Evolutionary conservation across 2,888 invertebrate species (phyloP).

Genomic region (Shargacucullia verbasci): DNA sequence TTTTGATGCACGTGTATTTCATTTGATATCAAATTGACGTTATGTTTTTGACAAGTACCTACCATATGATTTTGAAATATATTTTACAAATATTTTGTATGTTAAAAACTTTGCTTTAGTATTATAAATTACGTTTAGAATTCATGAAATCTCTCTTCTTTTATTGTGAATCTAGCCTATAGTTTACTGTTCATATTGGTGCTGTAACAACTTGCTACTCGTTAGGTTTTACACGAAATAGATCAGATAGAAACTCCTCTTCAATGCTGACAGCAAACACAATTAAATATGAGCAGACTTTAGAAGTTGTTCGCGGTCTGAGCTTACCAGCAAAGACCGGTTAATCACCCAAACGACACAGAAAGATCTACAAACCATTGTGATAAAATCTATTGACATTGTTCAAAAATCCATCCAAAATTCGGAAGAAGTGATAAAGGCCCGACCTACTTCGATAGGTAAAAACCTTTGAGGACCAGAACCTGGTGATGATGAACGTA

Average conservation of each 20-base stretch:
- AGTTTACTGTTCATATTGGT: slow-evolving; percentile 3
- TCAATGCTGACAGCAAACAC: slow-evolving; percentile 4
- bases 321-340: not conserved
- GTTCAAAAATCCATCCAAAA: too few relatives aligned
- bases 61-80: slow-evolving; percentile 45
- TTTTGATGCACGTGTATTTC: slow-evolving; percentile 2
- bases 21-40: slow-evolving; percentile 32
- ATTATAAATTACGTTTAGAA: slow-evolving; percentile 23
- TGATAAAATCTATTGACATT: too few relatives aligned
- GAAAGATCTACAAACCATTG: too few relatives aligned
- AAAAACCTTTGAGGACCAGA: not conserved
- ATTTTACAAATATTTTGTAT: slow-evolving; percentile 46
- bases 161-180: slow-evolving; percentile 2
- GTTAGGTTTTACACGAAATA: not conserved
- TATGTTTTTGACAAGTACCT: slow-evolving; percentile 43
- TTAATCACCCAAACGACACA: not conserved
- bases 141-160: slow-evolving; percentile 11
- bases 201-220: not conserved
- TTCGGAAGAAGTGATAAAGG: too few relatives aligned
- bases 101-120: slow-evolving; percentile 16
- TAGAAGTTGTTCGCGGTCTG: slow-evolving; percentile 5
- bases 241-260: slow-evolving; percentile 13
- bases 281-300: not conserved
- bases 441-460: too few relatives aligned
- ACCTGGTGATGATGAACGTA: slow-evolving; percentile 77